Percentiles rank a stretch among this genome's conserved stretches.
Evolutionary conservation across 2,113 vertebrate species (phyloP).

Genomic region (Nothoprocta pentlandii): DNA sequence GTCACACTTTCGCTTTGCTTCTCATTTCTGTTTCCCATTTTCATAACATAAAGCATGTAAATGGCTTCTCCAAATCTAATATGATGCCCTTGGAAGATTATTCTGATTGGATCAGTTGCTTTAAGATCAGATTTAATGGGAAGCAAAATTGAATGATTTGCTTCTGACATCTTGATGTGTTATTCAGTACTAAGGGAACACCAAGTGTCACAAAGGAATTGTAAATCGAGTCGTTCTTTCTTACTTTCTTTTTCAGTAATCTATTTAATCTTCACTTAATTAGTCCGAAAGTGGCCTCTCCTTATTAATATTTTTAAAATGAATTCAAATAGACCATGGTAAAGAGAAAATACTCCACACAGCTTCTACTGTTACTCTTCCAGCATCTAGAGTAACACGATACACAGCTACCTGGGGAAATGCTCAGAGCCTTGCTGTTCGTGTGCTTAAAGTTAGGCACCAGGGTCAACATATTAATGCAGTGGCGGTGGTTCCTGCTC

Average conservation of each 20-base stretch:
- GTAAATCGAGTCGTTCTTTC: background rate
- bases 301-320: background rate
- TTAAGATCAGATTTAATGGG: background rate
- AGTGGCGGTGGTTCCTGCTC: background rate
- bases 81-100: background rate
- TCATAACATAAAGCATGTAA: background rate
- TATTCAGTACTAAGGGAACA: background rate
- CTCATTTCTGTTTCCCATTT: background rate
- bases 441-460: background rate
- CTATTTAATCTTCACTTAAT: background rate
- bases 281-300: background rate
- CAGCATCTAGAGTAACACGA: background rate
- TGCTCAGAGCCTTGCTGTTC: background rate
- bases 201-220: background rate
- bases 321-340: background rate
- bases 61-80: background rate
- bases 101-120: background rate
- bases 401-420: background rate
- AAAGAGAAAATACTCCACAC: background rate
- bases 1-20: slow-evolving; percentile 19
- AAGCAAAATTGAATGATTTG: background rate
- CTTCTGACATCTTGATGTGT: background rate
- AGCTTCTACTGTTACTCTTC: background rate
- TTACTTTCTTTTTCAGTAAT: background rate
- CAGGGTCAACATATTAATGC: background rate